Percentiles rank a stretch among this genome's conserved stretches.
phyloP scores from a whole-genome alignment of 2,797 vertebrate genomes.

The Sebastes iracundus region DNA sequence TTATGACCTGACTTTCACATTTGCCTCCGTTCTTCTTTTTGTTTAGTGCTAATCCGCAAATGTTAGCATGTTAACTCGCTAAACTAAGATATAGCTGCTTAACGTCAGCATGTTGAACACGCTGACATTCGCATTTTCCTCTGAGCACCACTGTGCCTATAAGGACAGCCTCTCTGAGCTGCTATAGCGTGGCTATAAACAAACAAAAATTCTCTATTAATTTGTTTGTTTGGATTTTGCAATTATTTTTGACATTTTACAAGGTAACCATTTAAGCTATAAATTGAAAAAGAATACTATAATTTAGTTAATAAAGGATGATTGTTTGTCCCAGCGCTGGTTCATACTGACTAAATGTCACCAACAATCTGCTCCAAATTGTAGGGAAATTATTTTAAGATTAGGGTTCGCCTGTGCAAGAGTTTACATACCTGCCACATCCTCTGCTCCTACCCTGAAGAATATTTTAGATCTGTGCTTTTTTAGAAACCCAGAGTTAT shows the following conservation, averaged over 20 bases:
- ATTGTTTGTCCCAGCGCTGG: not conserved
- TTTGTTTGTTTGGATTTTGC: not conserved
- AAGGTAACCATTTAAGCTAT: not conserved
- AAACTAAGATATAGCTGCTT: not conserved
- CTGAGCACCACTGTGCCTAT: too few species aligned
- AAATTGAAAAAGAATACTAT: not conserved
- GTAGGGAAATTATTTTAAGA: not conserved
- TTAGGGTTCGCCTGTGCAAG: not conserved
- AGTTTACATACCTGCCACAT: not conserved
- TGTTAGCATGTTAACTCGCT: not conserved
- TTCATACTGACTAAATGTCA: not conserved
- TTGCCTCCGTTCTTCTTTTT: not conserved
- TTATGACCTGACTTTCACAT: not conserved
- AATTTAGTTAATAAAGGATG: not conserved
- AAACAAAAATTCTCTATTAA: not conserved
- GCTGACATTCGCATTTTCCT: not conserved
- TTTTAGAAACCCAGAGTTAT: slow-evolving; percentile 4
- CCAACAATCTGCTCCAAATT: not conserved
- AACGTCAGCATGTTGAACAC: not conserved
- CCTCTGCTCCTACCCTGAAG: not conserved
- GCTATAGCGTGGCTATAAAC: not conserved
- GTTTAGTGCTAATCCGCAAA: not conserved
- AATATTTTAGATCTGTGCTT: not conserved
- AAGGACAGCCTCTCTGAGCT: not conserved
- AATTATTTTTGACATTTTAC: not conserved